Evolutionary conservation across 2,797 vertebrate genomes (phyloP), one percentile per base, ranked within the genome.

Genomic region (Podarcis siculus): DNA sequence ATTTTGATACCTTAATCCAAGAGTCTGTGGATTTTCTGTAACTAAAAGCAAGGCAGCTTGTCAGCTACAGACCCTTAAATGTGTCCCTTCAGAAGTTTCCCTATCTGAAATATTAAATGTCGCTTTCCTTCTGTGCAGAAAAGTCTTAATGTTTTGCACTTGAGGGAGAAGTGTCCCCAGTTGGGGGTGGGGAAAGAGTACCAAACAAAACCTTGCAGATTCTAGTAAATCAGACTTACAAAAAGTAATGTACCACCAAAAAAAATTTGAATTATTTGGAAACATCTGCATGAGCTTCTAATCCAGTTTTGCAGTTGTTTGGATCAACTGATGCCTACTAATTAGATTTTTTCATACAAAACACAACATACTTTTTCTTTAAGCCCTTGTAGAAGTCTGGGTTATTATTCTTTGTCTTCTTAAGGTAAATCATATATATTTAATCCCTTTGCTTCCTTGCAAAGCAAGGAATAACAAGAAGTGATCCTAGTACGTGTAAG

Each of bases 371-470:
- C 92, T 93, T 90, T 87, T 94, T 92, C 93, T 91, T 91, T 86
- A 92, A 96, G 90, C 81, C 89, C 92, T 94, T 91, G 9, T 25
- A 37, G 90, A 85, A 88, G 72, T 90, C 27, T 89, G 42, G 95
- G 91, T 96, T 90, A 91, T 93, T 93, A 89, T 89, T 92, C 91
- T 61, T 92, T 86, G 92, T 71, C 15, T 93, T 91, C 94, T 35
- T 92, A 95, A 94, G 12, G 92, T 91, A 93, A 92, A 78, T 88
- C 81, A 93, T 5, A 37, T 73, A 90, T 91, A 95, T 91, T 90
- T 84, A 91, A 90, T 90, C 19, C 58, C 83, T 77, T 91, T 42
- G 21, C 1, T 69, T 69, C 13, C 30, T 45, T 69, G 42, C 27
- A 17, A 82, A n/a, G 85, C 61, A 93, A 84, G 13, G 19, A 83